These are phyloP conservation scores for Hippoglossus hippoglossus DNA, from an alignment of 2,797 vertebrate species.

Conservation along the genomic window DNA sequence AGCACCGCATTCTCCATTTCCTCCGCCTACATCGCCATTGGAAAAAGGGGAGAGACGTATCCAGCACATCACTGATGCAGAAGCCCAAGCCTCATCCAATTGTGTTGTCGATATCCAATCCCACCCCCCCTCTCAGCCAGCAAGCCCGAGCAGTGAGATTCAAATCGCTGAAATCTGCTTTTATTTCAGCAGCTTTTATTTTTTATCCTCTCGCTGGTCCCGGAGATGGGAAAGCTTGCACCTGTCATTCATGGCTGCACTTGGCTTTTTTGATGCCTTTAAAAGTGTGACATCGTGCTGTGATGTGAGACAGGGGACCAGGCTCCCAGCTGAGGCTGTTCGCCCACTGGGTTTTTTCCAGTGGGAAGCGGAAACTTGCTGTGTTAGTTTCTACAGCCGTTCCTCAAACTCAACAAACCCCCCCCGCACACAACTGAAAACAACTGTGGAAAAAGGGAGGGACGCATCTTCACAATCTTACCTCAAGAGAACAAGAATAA, in stretches of 20 bases:
- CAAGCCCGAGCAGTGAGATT: conserved; percentile 22
- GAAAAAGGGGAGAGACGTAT: conserved; percentile 50
- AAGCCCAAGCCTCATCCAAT: conserved; percentile 40
- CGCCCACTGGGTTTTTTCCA: conserved; percentile 60
- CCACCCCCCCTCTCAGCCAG: neutral
- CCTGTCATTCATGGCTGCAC: conserved; percentile 72
- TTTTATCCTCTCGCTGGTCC: neutral
- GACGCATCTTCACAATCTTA: conserved; percentile 32
- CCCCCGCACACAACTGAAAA: conserved; percentile 25
- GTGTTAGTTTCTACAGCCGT: conserved; percentile 50
- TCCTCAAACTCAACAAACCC: conserved; percentile 53
- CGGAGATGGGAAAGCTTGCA: conserved; percentile 65
- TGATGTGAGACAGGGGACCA: conserved; percentile 60
- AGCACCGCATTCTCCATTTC: conserved; percentile 52
- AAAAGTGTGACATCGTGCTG: conserved; percentile 69
- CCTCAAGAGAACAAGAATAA: conserved; percentile 55
- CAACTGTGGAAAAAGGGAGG: conserved; percentile 38
- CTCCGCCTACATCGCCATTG: conserved; percentile 52
- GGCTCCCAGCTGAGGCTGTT: conserved; percentile 44
- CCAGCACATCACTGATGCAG: conserved; percentile 37
- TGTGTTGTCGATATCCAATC: conserved; percentile 28
- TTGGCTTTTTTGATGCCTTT: conserved; percentile 67
- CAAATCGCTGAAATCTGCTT: conserved; percentile 51
- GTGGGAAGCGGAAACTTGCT: conserved; percentile 65
- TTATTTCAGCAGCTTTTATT: conserved; percentile 43